Evolutionary conservation across 2,797 vertebrate genomes (phyloP), one percentile per base, ranked within the genome.

Genomic region (Cirrhinus molitorella): DNA sequence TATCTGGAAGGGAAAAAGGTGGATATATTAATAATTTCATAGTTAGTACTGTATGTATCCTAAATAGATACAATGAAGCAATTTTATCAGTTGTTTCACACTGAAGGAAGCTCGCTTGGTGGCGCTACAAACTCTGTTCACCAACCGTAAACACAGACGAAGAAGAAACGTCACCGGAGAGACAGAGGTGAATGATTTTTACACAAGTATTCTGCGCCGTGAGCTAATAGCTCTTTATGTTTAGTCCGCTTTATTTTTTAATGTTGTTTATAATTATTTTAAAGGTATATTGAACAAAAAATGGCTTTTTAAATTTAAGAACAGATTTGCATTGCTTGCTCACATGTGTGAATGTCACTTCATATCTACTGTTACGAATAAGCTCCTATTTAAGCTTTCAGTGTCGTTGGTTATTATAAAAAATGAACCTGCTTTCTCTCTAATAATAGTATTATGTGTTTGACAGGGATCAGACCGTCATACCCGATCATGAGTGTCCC

Each of bases 401-500:
- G 3, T 73, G 47, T 73, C 11, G 47, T 34, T 51, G 10, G 25
- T 7, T 57, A 43, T 25, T 43, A 25, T 73, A 8, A 37, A 37
- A 28, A 53, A 63, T 5, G 65, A 49, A 47, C 25, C 11, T 55
- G 4, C 40, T 73, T 34, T 65, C 3, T 25, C 3, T 63, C 11
- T 72, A 4, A 19, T 71, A 12, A 72, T 55, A n/a, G 23, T 23
- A 25, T 16, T 11, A 70, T 51, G 55, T 49, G 25, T 61, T 17
- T 45, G 68, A 34, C 37, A 14, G 53, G 37, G 53, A 23, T n/a
- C 23, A 70, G 3, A 31, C n/a, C 66, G 53, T 63, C 68, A 57
- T 43, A 65, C 43, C 16, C 7, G 47, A 66, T 40, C 61, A 83
- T 83, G 81, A 76, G 72, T 45, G 47, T 57, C 16, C 59, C 45